Conservation (phyloP, 1,140 invertebrate genomes). For the Polypedilum pembai region DNA sequence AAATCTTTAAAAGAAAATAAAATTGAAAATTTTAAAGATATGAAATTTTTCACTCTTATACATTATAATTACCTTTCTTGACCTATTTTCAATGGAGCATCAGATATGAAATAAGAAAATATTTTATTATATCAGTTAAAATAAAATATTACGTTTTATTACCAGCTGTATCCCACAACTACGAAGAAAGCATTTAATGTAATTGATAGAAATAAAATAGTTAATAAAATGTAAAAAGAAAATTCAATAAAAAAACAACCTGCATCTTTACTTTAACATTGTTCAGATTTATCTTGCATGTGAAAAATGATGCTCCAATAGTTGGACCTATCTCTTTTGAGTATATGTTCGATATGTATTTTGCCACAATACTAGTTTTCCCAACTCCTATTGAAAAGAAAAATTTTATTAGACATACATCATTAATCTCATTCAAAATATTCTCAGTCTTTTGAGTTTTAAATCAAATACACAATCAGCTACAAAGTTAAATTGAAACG, state of each 20-base stretch:
- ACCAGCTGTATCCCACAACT: conserved; percentile 88
- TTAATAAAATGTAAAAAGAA: conserved; percentile 20
- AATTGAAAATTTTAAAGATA: too few species aligned
- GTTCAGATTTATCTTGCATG: conserved; percentile 65
- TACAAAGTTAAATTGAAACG: background rate
- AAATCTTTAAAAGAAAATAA: conserved; percentile 57
- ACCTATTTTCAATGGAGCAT: background rate
- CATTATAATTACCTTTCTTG: conserved; percentile 37
- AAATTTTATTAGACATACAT: conserved; percentile 30
- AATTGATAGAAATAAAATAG: conserved; percentile 29
- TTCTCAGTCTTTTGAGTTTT: background rate
- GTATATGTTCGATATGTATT: conserved; percentile 71
- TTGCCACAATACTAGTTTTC: conserved; percentile 74
- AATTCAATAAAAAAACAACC: conserved; percentile 45
- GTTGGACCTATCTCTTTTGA: conserved; percentile 67
- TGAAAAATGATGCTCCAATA: conserved; percentile 83
- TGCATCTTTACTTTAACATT: conserved; percentile 64
- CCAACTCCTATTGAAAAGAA: conserved; percentile 64
- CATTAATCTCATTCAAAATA: background rate
- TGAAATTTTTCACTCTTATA: background rate
- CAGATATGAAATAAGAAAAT: background rate
- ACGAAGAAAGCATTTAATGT: conserved; percentile 36
- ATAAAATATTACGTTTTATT: conserved; percentile 49
- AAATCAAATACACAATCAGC: background rate
- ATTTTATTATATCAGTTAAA: too few species aligned